Percentiles rank a stretch among this genome's conserved stretches.
These are phyloP conservation scores for Merluccius polli DNA, from an alignment of 2,797 vertebrate genomes.

Conservation along the genomic window DNA sequence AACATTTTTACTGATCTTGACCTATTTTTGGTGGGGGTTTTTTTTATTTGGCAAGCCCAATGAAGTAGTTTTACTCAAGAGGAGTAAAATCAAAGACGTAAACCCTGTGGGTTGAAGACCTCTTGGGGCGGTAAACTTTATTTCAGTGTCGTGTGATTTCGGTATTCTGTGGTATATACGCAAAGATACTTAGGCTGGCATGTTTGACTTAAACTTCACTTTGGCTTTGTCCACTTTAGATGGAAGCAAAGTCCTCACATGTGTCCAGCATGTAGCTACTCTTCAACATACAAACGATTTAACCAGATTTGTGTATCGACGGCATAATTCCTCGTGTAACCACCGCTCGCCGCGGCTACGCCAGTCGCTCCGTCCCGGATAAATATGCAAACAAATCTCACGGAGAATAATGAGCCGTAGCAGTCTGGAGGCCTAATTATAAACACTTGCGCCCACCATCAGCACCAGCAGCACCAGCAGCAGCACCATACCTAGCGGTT, in stretches of 20 bases:
- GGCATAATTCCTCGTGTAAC: neutral
- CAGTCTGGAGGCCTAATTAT: conserved; percentile 57
- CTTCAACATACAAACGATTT: neutral
- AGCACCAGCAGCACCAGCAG: conserved; percentile 7
- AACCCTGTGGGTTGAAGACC: no score
- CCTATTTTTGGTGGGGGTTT: neutral
- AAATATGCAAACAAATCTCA: conserved; percentile 50
- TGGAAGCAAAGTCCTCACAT: neutral
- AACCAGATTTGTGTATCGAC: neutral
- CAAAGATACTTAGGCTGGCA: neutral
- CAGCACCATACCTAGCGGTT: conserved; percentile 45
- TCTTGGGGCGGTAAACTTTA: neutral
- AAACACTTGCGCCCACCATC: conserved; percentile 36
- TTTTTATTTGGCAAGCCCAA: neutral
- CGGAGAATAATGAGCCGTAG: conserved; percentile 51
- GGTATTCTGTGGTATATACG: no score
- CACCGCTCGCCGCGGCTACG: conserved; percentile 27
- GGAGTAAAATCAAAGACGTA: no score
- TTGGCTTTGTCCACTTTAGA: neutral
- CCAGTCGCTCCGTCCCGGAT: conserved; percentile 36
- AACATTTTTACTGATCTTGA: neutral
- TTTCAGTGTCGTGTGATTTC: neutral
- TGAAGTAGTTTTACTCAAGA: neutral
- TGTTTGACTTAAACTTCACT: neutral
- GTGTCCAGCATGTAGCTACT: neutral